Evolutionary conservation across 2,888 invertebrate species (phyloP).

Genomic region (Apotomis capreana): DNA sequence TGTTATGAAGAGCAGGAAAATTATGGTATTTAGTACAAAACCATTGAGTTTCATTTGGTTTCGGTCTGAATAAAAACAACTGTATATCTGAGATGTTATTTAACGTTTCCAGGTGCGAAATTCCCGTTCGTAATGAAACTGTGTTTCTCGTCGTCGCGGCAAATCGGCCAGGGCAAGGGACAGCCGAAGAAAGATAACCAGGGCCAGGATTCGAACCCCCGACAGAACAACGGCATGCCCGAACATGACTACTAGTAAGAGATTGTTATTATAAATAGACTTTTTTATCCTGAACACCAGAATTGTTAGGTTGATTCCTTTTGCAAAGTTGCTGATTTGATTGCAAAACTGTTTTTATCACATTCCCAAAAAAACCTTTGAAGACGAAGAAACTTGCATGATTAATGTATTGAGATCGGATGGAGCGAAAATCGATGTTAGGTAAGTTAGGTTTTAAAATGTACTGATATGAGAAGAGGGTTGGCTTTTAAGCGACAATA

Average conservation of each 20-base stretch:
- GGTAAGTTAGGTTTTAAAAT: no score
- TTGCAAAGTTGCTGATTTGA: neutral
- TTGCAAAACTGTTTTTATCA: neutral
- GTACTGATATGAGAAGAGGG: no score
- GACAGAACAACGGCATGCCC: conserved; percentile 70
- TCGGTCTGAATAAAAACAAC: no score
- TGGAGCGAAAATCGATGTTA: no score
- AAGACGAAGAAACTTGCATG: no score
- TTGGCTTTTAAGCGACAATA: no score
- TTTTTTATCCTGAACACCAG: conserved; percentile 25
- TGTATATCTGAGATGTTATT: no score
- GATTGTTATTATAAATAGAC: conserved; percentile 40
- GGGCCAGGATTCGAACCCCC: conserved; percentile 58
- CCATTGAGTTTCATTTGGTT: no score
- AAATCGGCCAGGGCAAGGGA: conserved; percentile 80
- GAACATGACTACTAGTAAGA: conserved; percentile 80
- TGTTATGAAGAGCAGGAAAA: no score
- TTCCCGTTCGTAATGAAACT: conserved; percentile 99
- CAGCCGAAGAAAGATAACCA: conserved; percentile 56
- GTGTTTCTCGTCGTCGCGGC: conserved; percentile 93
- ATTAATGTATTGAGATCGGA: no score
- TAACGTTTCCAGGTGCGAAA: conserved; percentile 90
- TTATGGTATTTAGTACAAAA: no score
- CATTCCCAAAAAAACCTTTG: neutral
- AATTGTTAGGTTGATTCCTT: conserved; percentile 19